Evolutionary conservation across 92 coral and sea anemone genomes (phyloP).

Genomic region (Epizoanthus scotinus): DNA sequence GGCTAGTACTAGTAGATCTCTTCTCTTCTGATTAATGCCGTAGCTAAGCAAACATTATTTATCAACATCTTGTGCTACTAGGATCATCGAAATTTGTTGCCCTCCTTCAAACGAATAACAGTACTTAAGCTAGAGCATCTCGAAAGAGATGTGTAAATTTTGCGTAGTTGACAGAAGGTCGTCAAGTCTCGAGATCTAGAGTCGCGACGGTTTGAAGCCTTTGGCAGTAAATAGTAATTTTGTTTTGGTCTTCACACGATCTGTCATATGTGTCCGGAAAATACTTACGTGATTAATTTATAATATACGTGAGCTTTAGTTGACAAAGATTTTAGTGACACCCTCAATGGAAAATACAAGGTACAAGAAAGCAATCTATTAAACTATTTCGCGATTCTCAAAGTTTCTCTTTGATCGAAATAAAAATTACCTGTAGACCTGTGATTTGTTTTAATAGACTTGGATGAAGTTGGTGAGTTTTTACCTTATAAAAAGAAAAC

Average conservation of each 20-base stretch:
- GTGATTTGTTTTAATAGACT: neutral
- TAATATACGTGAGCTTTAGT: slow-evolving; percentile 5
- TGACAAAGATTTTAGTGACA: neutral
- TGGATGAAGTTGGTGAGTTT: neutral
- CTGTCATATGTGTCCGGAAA: slow-evolving; percentile 18
- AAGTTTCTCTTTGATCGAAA: neutral
- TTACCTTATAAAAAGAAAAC: neutral
- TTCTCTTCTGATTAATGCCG: slow-evolving; percentile 4
- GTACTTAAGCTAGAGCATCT: neutral
- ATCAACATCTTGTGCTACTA: neutral
- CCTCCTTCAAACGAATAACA: neutral
- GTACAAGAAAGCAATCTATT: neutral
- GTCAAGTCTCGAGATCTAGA: neutral
- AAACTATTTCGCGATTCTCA: neutral
- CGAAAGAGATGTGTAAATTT: neutral
- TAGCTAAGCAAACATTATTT: slow-evolving; percentile 18
- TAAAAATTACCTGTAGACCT: neutral
- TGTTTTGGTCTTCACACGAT: neutral
- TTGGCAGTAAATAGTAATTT: slow-evolving; percentile 1
- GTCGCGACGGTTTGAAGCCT: neutral
- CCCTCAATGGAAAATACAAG: neutral
- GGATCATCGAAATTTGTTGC: neutral
- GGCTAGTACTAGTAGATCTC: neutral
- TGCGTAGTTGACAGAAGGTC: slow-evolving; percentile 3
- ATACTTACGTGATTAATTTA: slow-evolving; percentile 7